These are phyloP conservation scores for Odocoileus hemionus DNA, from an alignment of 2,113 vertebrate species.

Conservation along the genomic window DNA sequence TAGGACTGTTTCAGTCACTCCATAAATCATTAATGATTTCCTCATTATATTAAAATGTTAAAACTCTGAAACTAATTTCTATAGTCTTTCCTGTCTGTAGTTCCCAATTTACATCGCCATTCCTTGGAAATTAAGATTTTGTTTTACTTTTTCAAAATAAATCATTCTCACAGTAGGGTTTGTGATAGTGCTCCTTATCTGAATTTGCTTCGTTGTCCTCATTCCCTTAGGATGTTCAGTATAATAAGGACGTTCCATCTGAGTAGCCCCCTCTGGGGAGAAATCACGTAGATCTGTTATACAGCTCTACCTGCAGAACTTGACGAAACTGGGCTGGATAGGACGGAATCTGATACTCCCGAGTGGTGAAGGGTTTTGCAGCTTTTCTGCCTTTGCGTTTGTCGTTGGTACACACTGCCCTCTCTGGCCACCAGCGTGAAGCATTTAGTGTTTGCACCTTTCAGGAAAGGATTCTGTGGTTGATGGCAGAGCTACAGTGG, in stretches of 20 bases:
- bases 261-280: not conserved
- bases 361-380: not conserved
- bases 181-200: not conserved
- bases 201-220: not conserved
- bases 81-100: not conserved
- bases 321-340: not conserved
- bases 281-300: not conserved
- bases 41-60: not conserved
- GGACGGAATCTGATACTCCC: not conserved
- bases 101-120: not conserved
- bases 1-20: not conserved
- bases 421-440: slow-evolving; percentile 21
- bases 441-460: not conserved
- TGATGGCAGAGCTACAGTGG: not conserved
- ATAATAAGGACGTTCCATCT: not conserved
- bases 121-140: not conserved
- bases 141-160: not conserved
- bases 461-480: not conserved
- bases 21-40: not conserved
- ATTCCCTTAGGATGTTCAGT: not conserved
- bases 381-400: not conserved
- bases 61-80: not conserved
- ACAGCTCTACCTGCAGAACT: slow-evolving; percentile 13
- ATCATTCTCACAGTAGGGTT: not conserved
- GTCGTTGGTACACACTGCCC: slow-evolving; percentile 50